These are phyloP conservation scores for Busseola fusca DNA, from an alignment of 2,888 invertebrate species.

Conservation along the genomic window DNA sequence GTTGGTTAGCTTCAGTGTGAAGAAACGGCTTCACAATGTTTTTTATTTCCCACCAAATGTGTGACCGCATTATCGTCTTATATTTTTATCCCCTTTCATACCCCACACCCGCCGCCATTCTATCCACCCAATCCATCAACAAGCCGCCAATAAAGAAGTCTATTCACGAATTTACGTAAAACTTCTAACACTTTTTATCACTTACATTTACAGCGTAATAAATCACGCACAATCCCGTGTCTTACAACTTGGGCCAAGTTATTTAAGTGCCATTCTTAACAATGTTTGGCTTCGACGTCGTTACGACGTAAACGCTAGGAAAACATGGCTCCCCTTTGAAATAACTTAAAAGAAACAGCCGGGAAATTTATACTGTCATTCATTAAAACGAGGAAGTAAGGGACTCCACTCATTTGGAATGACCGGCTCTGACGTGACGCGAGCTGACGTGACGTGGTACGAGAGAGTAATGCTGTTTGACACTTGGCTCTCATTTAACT, in stretches of 20 bases:
- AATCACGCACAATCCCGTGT: slow-evolving; percentile 46
- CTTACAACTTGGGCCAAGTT: slow-evolving; percentile 57
- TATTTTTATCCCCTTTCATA: slow-evolving; percentile 36
- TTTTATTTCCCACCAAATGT: slow-evolving; percentile 11
- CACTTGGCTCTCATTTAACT: slow-evolving; percentile 28
- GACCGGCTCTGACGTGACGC: slow-evolving; percentile 36
- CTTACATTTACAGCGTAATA: slow-evolving; percentile 55
- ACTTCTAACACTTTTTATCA: slow-evolving; percentile 53
- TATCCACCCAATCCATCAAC: slow-evolving; percentile 44
- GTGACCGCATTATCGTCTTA: slow-evolving; percentile 35
- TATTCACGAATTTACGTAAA: slow-evolving; percentile 53
- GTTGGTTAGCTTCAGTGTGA: not conserved
- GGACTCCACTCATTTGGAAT: slow-evolving; percentile 46
- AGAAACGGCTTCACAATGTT: not conserved
- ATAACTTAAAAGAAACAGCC: slow-evolving; percentile 68
- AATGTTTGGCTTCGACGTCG: slow-evolving; percentile 74
- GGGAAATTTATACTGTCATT: slow-evolving; percentile 65
- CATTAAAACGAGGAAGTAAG: slow-evolving; percentile 64
- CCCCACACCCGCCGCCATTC: slow-evolving; percentile 12
- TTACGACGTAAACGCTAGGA: slow-evolving; percentile 73
- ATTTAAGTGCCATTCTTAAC: slow-evolving; percentile 77
- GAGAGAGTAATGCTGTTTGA: slow-evolving; percentile 26
- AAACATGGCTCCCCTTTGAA: slow-evolving; percentile 74
- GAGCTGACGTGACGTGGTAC: slow-evolving; percentile 6
- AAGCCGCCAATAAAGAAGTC: slow-evolving; percentile 51